A percentile compares a stretch with the other conserved stretches of the same genome.
phyloP scores from a whole-genome alignment of 2,888 invertebrate species.

The Limnephilus marmoratus region DNA sequence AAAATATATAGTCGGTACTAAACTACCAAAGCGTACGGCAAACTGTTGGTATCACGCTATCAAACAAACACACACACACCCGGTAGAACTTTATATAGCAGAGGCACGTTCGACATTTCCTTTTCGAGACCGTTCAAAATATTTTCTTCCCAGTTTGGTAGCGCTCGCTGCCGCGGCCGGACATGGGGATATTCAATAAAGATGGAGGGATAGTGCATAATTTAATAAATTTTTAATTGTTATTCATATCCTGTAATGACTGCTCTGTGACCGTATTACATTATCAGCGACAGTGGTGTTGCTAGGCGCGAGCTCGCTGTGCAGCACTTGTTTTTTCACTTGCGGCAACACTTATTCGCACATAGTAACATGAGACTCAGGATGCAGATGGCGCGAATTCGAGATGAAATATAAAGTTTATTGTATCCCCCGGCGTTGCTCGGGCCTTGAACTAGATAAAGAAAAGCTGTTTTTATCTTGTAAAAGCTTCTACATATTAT shows the following conservation, averaged over 20 bases:
- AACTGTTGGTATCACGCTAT: conserved; percentile 21
- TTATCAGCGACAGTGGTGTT: background rate
- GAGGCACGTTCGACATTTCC: conserved; percentile 36
- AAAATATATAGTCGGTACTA: background rate
- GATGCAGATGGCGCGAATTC: background rate
- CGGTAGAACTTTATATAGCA: background rate
- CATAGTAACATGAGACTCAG: background rate
- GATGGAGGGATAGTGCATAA: conserved; percentile 43
- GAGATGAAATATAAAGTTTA: background rate
- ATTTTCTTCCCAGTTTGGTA: conserved; percentile 27
- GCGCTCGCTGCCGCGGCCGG: conserved; percentile 15
- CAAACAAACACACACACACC: background rate
- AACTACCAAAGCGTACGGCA: background rate
- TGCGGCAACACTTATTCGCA: background rate
- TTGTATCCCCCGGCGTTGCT: background rate
- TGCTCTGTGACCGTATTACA: conserved; percentile 27
- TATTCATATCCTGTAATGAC: conserved; percentile 40
- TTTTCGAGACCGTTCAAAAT: conserved; percentile 17
- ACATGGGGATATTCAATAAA: conserved; percentile 26
- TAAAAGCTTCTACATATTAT: too few species aligned
- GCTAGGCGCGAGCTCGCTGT: conserved; percentile 37
- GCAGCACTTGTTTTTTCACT: background rate
- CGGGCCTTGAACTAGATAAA: background rate
- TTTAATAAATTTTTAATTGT: conserved; percentile 23
- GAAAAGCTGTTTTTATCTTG: background rate